phyloP scores from a whole-genome alignment of 2,113 vertebrate genomes.

The Bagarius yarrelli region DNA sequence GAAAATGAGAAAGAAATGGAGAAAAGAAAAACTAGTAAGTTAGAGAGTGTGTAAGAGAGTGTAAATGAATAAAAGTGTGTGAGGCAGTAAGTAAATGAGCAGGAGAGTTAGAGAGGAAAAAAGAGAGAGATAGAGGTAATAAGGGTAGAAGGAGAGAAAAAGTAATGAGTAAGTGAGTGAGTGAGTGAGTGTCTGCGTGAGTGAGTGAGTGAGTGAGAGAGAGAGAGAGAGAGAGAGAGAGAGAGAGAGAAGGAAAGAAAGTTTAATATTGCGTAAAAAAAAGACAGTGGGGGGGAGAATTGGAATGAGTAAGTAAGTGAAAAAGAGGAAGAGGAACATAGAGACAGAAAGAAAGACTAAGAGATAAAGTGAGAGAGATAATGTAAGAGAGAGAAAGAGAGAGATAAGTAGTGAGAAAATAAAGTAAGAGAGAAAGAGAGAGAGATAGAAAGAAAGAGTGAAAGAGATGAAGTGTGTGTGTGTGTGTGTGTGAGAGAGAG shows the following conservation, averaged over 20 bases:
- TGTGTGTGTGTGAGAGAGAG: constrained; percentile 17
- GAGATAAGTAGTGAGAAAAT: not conserved
- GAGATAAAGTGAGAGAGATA: too few relatives aligned
- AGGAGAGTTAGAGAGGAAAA: not conserved
- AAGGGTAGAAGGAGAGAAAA: too few relatives aligned
- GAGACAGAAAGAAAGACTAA: constrained; percentile 6
- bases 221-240: too few relatives aligned
- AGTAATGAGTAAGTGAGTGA: too few relatives aligned
- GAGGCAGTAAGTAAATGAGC: too few relatives aligned
- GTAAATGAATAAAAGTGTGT: too few relatives aligned
- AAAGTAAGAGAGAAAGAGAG: constrained; percentile 2
- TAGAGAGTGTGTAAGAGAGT: too few relatives aligned
- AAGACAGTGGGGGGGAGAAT: not conserved
- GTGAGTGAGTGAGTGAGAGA: too few relatives aligned
- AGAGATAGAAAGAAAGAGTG: not conserved
- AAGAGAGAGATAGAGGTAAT: not conserved
- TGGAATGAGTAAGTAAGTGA: not conserved
- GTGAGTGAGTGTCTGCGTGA: too few relatives aligned
- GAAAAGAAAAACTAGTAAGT: not conserved
- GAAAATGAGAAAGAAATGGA: constrained; percentile 16
- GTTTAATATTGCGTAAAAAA: not conserved
- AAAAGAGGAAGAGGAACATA: constrained; percentile 1
- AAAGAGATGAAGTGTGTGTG: constrained; percentile 24
- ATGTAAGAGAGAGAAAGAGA: too few relatives aligned
- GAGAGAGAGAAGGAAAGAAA: too few relatives aligned